Conservation (phyloP, 2,797 vertebrate genomes). For the Threskiornis aethiopicus region DNA sequence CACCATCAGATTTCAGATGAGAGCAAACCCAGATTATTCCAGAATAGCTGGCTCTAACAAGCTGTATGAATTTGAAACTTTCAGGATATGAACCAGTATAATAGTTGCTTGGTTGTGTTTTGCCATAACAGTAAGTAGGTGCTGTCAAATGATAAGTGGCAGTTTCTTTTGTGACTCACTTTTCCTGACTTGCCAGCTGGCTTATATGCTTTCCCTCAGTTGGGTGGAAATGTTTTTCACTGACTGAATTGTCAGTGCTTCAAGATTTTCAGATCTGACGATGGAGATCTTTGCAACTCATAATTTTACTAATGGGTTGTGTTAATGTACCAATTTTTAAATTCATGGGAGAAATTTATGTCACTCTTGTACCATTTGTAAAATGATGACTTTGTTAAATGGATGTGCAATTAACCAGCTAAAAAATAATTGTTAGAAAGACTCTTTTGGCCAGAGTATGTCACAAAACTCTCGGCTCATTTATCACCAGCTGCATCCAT, state of each 20-base stretch:
- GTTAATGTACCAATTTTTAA: conserved; percentile 54
- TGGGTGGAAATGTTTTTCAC: conserved; percentile 55
- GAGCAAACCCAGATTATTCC: neutral
- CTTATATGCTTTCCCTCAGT: conserved; percentile 32
- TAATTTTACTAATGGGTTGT: conserved; percentile 64
- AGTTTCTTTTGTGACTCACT: conserved; percentile 61
- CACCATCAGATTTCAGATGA: neutral
- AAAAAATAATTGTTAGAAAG: conserved; percentile 73
- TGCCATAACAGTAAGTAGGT: conserved; percentile 64
- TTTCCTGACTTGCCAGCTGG: conserved; percentile 42
- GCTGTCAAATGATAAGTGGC: conserved; percentile 63
- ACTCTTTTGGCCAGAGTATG: conserved; percentile 68
- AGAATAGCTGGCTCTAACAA: neutral
- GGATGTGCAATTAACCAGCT: conserved; percentile 71
- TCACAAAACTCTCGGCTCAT: conserved; percentile 61
- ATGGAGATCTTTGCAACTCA: conserved; percentile 55
- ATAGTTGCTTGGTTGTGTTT: conserved; percentile 60
- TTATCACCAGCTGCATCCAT: conserved; percentile 69
- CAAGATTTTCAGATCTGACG: conserved; percentile 52
- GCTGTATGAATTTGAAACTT: conserved; percentile 10
- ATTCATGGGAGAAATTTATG: conserved; percentile 68
- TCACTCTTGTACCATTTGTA: conserved; percentile 64
- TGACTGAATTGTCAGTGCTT: conserved; percentile 51
- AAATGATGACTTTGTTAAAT: conserved; percentile 75
- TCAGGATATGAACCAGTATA: conserved; percentile 18